Conservation (phyloP, 2,113 vertebrate genomes). For the Gambusia affinis region DNA sequence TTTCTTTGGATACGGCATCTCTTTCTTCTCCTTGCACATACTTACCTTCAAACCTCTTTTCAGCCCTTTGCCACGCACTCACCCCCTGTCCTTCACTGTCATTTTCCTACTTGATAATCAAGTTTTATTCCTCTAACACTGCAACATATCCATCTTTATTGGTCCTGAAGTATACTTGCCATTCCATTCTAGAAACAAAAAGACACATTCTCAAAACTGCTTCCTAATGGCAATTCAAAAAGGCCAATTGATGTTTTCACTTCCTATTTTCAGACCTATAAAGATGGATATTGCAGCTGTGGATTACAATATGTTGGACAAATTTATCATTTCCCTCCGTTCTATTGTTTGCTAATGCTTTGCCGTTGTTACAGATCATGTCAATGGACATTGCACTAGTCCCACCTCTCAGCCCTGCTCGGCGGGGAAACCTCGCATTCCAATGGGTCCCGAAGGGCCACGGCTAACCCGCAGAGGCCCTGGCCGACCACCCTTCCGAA, state of each 20-base stretch:
- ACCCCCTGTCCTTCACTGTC: conserved; percentile 32
- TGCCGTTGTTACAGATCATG: conserved; percentile 91
- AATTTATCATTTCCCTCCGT: conserved; percentile 47
- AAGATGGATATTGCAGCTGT: conserved; percentile 56
- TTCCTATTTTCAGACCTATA: conserved; percentile 14
- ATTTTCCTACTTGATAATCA: conserved; percentile 39
- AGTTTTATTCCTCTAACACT: conserved; percentile 46
- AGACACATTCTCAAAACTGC: neutral
- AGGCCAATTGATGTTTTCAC: neutral
- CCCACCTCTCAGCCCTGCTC: conserved; percentile 91
- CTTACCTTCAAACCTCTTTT: conserved; percentile 35
- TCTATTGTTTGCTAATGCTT: conserved; percentile 78
- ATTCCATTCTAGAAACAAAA: neutral
- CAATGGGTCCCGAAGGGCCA: conserved; percentile 88
- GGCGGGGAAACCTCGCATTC: conserved; percentile 88
- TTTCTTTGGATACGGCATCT: conserved; percentile 37
- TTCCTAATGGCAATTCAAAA: neutral
- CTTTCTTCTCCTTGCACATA: conserved; percentile 45
- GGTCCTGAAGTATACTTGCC: conserved; percentile 16
- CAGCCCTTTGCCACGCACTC: conserved; percentile 31
- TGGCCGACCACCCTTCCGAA: conserved; percentile 95
- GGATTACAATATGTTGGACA: conserved; percentile 35
- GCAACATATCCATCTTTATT: conserved; percentile 53
- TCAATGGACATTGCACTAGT: conserved; percentile 98
- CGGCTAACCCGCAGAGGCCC: conserved; percentile 92